Percentiles rank a stretch among this genome's conserved stretches.
These are phyloP conservation scores for Aspiorhynchus laticeps DNA, from an alignment of 2,113 vertebrate genomes.

Conservation along the genomic window DNA sequence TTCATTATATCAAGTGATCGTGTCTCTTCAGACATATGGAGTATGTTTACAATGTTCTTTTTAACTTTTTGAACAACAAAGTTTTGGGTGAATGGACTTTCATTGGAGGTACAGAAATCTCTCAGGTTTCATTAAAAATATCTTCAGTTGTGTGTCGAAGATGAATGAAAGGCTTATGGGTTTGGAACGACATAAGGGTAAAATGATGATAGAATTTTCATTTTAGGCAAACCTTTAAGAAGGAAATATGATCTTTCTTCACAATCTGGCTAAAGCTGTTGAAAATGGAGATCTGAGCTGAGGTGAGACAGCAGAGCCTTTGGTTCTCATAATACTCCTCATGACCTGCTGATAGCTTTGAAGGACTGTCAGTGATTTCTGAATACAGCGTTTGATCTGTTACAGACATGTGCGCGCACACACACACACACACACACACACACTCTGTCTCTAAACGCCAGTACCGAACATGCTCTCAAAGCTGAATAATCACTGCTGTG, in stretches of 20 bases:
- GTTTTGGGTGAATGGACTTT: not conserved
- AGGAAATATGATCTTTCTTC: not conserved
- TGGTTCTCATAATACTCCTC: not conserved
- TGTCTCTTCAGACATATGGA: not conserved
- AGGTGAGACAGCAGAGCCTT: not conserved
- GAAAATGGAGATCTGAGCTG: not conserved
- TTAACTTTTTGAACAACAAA: not conserved
- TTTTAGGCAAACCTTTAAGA: not conserved
- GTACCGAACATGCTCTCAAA: not conserved
- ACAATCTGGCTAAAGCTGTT: not conserved
- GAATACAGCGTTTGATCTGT: not conserved
- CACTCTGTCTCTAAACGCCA: not conserved
- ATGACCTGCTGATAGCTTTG: slow-evolving; percentile 1
- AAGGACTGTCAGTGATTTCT: not conserved
- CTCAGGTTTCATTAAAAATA: not conserved
- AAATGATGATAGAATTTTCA: not conserved
- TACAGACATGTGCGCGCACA: not conserved
- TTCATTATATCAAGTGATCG: not conserved
- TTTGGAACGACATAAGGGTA: not conserved
- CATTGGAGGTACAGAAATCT: not conserved
- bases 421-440: not conserved
- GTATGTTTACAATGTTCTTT: not conserved
- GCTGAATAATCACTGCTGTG: not conserved
- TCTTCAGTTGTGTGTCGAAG: not conserved
- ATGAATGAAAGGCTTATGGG: not conserved